Percentiles rank a stretch among this genome's conserved stretches.
Conservation (phyloP, 2,113 vertebrate species). For the Delphinus delphis region DNA sequence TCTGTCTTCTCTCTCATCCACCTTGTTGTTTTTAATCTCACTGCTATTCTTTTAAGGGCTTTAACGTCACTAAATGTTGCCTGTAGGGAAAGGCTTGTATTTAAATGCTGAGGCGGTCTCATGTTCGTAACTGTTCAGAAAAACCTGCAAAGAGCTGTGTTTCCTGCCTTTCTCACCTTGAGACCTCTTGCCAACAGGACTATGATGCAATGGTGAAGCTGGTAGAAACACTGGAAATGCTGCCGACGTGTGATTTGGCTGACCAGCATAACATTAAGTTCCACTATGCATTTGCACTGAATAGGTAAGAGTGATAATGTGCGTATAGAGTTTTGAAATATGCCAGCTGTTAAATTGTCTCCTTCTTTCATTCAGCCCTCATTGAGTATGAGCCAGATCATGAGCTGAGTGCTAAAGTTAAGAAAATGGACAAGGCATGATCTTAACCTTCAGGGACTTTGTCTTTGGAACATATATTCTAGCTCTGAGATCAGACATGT, state of each 20-base stretch:
- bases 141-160: neutral
- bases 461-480: neutral
- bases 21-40: neutral
- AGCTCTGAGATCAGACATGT: neutral
- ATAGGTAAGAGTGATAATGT: slow-evolving; percentile 87
- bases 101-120: neutral
- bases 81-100: neutral
- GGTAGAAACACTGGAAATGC: slow-evolving; percentile 94
- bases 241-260: slow-evolving; percentile 94
- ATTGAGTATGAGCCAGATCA: neutral
- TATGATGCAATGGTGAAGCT: slow-evolving; percentile 97
- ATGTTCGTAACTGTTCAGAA: slow-evolving; percentile 14
- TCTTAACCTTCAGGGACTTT: slow-evolving; percentile 23
- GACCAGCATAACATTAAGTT: slow-evolving; percentile 97
- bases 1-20: neutral
- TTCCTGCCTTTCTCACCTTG: slow-evolving; percentile 44
- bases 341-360: neutral
- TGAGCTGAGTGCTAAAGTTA: neutral
- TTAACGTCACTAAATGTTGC: neutral
- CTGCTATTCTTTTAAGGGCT: neutral
- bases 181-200: slow-evolving; percentile 85
- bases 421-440: neutral
- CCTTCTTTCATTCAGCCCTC: neutral
- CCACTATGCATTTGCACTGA: slow-evolving; percentile 96
- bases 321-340: neutral